These are phyloP conservation scores for Luffia ferchaultella DNA, from an alignment of 2,888 invertebrate genomes.

Conservation along the genomic window DNA sequence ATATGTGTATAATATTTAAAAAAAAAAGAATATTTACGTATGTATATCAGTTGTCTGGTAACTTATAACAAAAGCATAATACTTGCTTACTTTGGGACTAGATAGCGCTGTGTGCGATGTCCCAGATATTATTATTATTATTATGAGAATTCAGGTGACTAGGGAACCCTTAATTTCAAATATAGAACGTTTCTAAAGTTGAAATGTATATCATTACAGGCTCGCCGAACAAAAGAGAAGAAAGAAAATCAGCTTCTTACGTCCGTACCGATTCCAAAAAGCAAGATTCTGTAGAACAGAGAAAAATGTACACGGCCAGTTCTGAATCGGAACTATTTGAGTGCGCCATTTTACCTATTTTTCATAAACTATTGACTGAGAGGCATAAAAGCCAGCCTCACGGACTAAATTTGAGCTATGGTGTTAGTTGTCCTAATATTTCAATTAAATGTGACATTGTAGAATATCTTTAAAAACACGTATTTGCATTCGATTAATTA, in stretches of 20 bases:
- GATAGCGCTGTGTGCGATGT: too few species aligned
- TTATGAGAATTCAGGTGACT: not conserved
- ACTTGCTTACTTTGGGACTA: too few species aligned
- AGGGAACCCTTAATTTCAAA: not conserved
- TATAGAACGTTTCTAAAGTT: constrained; percentile 1
- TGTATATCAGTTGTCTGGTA: too few species aligned
- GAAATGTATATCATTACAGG: too few species aligned
- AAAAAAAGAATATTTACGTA: too few species aligned
- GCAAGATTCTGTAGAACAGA: constrained; percentile 42
- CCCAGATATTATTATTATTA: too few species aligned
- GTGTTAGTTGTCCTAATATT: constrained; percentile 92
- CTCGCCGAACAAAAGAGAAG: constrained; percentile 45
- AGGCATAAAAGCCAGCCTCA: constrained; percentile 76
- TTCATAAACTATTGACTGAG: constrained; percentile 89
- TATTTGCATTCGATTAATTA: not conserved
- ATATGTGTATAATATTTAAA: too few species aligned
- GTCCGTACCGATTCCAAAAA: constrained; percentile 49
- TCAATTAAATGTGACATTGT: constrained; percentile 96
- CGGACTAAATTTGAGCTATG: constrained; percentile 74
- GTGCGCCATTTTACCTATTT: constrained; percentile 88
- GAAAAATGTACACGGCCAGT: constrained; percentile 77
- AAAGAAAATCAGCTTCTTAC: constrained; percentile 60
- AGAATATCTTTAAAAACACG: constrained; percentile 91
- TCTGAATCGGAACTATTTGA: constrained; percentile 87
- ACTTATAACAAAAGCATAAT: too few species aligned